These are phyloP conservation scores for Urosaurus nigricauda DNA, from an alignment of 2,797 vertebrate species.

Conservation along the genomic window DNA sequence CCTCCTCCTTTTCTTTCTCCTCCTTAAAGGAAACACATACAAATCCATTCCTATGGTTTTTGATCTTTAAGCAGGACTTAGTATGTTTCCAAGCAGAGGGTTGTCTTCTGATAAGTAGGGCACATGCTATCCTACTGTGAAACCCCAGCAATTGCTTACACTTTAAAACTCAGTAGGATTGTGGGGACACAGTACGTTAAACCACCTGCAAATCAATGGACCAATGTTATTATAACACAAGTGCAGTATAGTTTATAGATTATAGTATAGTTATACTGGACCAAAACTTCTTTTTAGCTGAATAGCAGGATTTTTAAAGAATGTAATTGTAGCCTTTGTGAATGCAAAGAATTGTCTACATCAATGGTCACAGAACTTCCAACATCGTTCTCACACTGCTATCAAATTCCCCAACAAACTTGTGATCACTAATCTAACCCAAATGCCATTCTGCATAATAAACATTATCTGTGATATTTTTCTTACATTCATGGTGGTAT, in stretches of 20 bases:
- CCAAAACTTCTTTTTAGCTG: neutral
- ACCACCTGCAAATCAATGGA: neutral
- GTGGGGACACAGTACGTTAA: neutral
- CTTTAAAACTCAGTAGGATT: neutral
- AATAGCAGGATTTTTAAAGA: neutral
- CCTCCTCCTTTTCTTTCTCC: too few species aligned
- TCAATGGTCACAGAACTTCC: neutral
- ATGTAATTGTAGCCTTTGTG: neutral
- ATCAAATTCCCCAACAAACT: neutral
- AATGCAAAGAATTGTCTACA: neutral
- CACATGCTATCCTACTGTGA: neutral
- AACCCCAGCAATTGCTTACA: neutral
- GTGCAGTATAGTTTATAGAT: too few species aligned
- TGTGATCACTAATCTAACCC: neutral
- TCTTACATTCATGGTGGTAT: neutral
- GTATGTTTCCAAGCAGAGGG: neutral
- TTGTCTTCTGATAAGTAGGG: neutral
- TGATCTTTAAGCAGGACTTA: neutral
- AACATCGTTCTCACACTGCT: neutral
- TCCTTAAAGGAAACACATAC: too few species aligned
- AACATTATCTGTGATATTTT: neutral
- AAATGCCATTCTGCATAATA: conserved; percentile 14
- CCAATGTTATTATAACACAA: neutral
- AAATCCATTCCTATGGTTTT: neutral
- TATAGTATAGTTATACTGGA: too few species aligned